Evolutionary conservation across 2,888 invertebrate genomes (phyloP).

Genomic region (Sesia apiformis): DNA sequence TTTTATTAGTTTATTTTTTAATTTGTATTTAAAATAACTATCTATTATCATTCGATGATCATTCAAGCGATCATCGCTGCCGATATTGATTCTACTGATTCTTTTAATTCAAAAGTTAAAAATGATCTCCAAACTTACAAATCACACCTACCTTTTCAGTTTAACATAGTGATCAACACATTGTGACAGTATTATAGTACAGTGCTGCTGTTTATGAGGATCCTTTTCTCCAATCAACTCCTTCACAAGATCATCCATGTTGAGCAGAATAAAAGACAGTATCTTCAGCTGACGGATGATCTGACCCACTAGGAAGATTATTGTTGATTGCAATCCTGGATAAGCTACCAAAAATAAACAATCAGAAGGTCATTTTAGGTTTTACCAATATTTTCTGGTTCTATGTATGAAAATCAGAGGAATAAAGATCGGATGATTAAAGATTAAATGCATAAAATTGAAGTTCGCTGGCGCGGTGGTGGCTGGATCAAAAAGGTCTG

Average conservation of each 20-base stretch:
- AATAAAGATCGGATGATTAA: too few relatives aligned
- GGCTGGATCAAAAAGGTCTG: too few relatives aligned
- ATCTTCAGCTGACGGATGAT: constrained; percentile 49
- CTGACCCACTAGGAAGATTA: constrained; percentile 48
- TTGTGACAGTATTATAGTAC: constrained; percentile 35
- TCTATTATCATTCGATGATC: not conserved
- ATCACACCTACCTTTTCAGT: constrained; percentile 38
- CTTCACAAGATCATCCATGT: constrained; percentile 37
- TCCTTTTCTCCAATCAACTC: constrained; percentile 27
- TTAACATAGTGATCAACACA: constrained; percentile 47
- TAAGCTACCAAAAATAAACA: constrained; percentile 31
- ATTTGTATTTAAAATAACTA: not conserved
- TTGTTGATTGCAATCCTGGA: constrained; percentile 51
- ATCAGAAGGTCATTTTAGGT: not conserved
- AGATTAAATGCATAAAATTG: too few relatives aligned
- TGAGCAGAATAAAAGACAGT: constrained; percentile 36
- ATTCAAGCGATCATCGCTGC: not conserved
- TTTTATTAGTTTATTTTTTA: not conserved
- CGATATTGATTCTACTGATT: not conserved
- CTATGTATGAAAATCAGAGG: too few relatives aligned
- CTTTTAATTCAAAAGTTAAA: too few relatives aligned
- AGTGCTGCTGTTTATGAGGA: constrained; percentile 32
- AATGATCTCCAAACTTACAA: too few relatives aligned
- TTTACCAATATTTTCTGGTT: too few relatives aligned
- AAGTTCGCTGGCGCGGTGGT: too few relatives aligned